phyloP scores from a whole-genome alignment of 2,113 vertebrate genomes.

The Tragelaphus imberbis region DNA sequence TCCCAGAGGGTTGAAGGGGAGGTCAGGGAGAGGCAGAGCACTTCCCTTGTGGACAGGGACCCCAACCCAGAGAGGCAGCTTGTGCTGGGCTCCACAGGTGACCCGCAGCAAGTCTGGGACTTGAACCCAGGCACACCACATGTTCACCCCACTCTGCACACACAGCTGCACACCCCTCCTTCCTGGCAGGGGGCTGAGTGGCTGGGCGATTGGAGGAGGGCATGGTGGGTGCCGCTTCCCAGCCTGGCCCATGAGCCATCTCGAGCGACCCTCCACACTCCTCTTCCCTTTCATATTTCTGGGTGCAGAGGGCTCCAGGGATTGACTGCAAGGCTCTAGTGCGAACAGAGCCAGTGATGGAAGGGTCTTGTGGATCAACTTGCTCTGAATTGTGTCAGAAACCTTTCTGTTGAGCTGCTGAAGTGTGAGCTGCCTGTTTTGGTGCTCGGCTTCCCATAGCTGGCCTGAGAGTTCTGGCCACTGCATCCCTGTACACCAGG shows the following conservation, averaged over 20 bases:
- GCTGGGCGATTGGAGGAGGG: no score
- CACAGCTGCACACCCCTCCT: rapidly evolving
- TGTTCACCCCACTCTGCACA: not conserved
- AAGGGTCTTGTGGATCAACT: not conserved
- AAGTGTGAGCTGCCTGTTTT: no score
- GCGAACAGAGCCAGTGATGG: not conserved
- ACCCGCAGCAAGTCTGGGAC: rapidly evolving
- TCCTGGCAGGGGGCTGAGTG: rapidly evolving
- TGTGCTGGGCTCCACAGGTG: rapidly evolving
- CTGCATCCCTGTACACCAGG: not conserved
- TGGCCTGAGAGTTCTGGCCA: not conserved
- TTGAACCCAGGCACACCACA: rapidly evolving
- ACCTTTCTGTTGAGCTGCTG: not conserved
- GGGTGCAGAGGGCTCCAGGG: not conserved
- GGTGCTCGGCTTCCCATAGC: not conserved
- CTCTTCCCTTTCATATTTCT: no score
- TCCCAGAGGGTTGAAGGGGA: not conserved
- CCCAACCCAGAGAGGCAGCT: not conserved
- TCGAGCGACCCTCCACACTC: rapidly evolving
- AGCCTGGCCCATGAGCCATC: rapidly evolving
- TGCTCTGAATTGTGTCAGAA: not conserved
- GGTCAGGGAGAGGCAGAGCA: not conserved
- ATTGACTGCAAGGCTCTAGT: rapidly evolving
- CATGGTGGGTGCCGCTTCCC: no score
- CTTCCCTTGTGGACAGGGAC: not conserved